Conservation (phyloP, 2,888 invertebrate genomes). For the Cyclophora punctaria region DNA sequence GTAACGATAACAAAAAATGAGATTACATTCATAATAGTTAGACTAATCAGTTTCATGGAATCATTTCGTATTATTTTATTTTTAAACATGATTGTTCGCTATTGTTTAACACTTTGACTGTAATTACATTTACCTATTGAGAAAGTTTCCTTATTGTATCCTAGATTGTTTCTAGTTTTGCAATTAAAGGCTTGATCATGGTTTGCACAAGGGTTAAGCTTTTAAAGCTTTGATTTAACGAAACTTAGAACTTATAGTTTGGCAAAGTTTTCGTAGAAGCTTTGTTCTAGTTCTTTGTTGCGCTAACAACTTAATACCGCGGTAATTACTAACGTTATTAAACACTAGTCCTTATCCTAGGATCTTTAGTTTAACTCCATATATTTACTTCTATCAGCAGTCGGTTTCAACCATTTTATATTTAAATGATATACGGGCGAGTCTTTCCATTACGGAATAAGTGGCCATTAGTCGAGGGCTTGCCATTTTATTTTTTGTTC, state of each 20-base stretch:
- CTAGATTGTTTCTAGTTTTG: too few species aligned
- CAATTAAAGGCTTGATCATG: too few species aligned
- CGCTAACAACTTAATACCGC: too few species aligned
- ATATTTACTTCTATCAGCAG: background rate
- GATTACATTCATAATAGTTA: conserved; percentile 52
- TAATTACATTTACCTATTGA: too few species aligned
- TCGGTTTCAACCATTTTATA: conserved; percentile 17
- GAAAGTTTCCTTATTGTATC: too few species aligned
- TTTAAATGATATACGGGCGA: background rate
- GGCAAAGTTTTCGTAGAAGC: too few species aligned
- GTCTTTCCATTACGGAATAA: conserved; percentile 32
- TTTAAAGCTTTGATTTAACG: too few species aligned
- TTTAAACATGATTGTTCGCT: conserved; percentile 18
- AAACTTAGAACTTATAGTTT: too few species aligned
- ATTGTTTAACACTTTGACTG: background rate
- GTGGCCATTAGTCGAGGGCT: conserved; percentile 33
- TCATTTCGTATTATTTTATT: conserved; percentile 13
- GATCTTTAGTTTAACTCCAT: background rate
- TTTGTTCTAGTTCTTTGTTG: too few species aligned
- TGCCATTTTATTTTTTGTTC: conserved; percentile 40
- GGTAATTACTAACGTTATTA: too few species aligned
- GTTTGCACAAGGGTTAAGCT: too few species aligned
- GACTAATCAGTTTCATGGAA: conserved; percentile 45
- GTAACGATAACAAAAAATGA: conserved; percentile 51
- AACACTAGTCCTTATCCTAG: background rate